phyloP scores from a whole-genome alignment of 2,797 vertebrate genomes.

The Cryptoblepharus egeriae region DNA sequence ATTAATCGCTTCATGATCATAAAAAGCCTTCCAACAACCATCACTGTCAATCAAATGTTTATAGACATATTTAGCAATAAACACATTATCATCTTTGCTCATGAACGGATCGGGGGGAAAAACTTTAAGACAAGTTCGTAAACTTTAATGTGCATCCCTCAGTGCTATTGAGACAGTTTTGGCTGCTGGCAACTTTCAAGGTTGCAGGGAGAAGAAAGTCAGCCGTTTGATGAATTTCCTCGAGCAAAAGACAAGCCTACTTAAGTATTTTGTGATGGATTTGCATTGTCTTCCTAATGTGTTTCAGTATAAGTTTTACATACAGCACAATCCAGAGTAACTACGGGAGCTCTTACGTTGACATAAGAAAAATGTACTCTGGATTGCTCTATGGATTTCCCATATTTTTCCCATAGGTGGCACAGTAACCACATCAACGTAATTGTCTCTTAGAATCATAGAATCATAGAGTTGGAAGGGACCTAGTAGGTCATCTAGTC shows the following conservation, averaged over 20 bases:
- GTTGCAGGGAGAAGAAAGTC: conserved; percentile 39
- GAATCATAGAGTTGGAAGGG: no score
- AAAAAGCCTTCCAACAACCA: conserved; percentile 42
- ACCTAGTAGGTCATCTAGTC: no score
- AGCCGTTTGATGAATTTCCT: conserved; percentile 44
- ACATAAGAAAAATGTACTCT: no score
- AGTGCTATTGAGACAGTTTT: conserved; percentile 43
- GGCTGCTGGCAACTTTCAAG: conserved; percentile 49
- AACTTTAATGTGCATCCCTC: conserved; percentile 51
- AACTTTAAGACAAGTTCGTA: conserved; percentile 50
- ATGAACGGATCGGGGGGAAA: conserved; percentile 22
- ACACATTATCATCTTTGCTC: conserved; percentile 44
- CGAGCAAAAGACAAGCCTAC: conserved; percentile 34
- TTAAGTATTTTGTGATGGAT: conserved; percentile 21
- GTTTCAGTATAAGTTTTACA: conserved; percentile 22
- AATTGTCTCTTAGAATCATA: no score
- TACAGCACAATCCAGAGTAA: no score
- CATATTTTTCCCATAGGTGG: no score
- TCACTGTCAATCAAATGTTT: conserved; percentile 57
- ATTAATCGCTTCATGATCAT: conserved; percentile 54
- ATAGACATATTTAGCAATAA: conserved; percentile 54
- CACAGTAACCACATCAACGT: no score
- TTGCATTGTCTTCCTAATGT: neutral
- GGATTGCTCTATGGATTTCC: no score
- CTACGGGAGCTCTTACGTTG: no score